Evolutionary conservation across 64 coral and sea anemone species (phyloP), one percentile per base, ranked within the genome.

Genomic region (Orbicella faveolata): DNA sequence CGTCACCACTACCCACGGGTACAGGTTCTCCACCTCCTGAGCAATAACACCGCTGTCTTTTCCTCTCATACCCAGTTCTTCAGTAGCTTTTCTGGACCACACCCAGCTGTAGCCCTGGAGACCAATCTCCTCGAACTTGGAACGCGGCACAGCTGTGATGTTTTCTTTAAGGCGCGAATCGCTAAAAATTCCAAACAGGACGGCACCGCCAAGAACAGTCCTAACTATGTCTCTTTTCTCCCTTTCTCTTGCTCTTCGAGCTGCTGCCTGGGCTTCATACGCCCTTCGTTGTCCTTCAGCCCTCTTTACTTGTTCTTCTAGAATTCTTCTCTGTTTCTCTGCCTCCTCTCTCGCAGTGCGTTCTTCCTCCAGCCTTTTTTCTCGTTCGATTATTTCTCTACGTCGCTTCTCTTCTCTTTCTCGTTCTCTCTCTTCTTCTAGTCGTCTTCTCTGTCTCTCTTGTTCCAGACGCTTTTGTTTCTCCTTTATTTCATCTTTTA

Each of bases 101-200:
- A 62, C 57, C 87, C 87, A 89, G 73, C 36, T 67, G 52, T 54
- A 74, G 18, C 61, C 74, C 57, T 76, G 87, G 14, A 89, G 87
- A 25, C 87, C 87, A 33, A 89, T 89, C 18, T 21, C 16, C 87
- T 89, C 75, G 63, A 75, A 89, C 10, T 89, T 59, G 13, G 87
- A 77, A 75, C 14, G 21, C 73, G 75, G 87, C 16, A 89, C n/a
- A 2, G 23, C 54, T 55, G 87, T 89, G 75, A 89, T 79, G 59
- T 89, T 89, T 41, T 89, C 51, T 25, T 89, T 89, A 12, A 89
- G 75, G 33, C 52, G 30, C 23, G 75, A 74, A n/a, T 89, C 87
- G 35, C 87, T 89, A 10, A 89, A 41, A 36, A 89, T 1, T 6
- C 18, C 74, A 35, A 55, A 41, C 7, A 75, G n/a, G 17, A 19